Percentiles rank a stretch among this genome's conserved stretches.
phyloP scores from a whole-genome alignment of 2,113 vertebrate species.

The Xiphophorus couchianus region DNA sequence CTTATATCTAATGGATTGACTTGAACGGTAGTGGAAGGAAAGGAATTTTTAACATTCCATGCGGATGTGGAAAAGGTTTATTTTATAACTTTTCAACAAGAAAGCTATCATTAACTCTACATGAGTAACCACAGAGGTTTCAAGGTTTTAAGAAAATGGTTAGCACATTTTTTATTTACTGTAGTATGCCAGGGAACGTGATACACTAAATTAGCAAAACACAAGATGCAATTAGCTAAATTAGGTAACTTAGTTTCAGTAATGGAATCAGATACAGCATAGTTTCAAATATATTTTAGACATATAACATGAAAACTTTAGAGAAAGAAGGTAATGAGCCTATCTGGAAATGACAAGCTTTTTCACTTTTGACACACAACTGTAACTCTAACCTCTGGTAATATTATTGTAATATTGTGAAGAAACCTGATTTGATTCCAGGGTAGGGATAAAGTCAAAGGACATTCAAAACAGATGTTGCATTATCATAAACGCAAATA shows the following conservation, averaged over 20 bases:
- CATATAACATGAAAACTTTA: background rate
- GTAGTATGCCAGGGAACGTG: background rate
- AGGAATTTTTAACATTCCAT: background rate
- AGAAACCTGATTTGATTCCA: background rate
- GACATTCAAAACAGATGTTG: background rate
- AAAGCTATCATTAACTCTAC: background rate
- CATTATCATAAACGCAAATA: too few species aligned
- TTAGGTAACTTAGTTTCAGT: background rate
- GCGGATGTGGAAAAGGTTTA: background rate
- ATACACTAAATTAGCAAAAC: background rate
- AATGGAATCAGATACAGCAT: background rate
- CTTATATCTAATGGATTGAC: constrained; percentile 10
- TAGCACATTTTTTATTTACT: too few species aligned
- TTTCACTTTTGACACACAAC: background rate
- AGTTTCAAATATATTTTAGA: background rate
- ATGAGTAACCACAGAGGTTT: background rate
- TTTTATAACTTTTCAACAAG: background rate
- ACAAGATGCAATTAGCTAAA: background rate
- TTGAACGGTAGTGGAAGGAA: background rate
- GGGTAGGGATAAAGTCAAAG: background rate
- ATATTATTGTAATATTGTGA: background rate
- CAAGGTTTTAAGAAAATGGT: background rate
- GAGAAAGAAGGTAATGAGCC: background rate
- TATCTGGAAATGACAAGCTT: background rate
- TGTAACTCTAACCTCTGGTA: too few species aligned